Evolutionary conservation across 1,140 invertebrate species (phyloP).

Genomic region (Dinoponera quadriceps): DNA sequence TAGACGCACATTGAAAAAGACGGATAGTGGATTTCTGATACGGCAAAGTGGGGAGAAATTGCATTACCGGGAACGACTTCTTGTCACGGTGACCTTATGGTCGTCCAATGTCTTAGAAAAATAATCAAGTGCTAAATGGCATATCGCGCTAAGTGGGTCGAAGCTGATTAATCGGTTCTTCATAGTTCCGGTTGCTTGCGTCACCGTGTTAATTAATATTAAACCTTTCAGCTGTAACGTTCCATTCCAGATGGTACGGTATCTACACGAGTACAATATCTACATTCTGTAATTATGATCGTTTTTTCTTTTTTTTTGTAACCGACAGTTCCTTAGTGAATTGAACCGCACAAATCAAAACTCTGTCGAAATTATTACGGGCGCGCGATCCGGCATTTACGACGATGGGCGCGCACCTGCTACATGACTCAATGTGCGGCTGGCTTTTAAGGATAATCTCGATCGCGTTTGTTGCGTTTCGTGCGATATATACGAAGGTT

Average conservation of each 20-base stretch:
- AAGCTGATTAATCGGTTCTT: background rate
- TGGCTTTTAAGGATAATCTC: slow-evolving; percentile 24
- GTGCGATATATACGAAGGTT: slow-evolving; percentile 54
- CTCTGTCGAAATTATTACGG: too few species aligned
- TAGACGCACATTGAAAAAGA: slow-evolving; percentile 62
- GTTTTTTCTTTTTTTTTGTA: too few species aligned
- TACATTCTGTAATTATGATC: too few species aligned
- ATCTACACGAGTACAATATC: too few species aligned
- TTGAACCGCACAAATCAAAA: too few species aligned
- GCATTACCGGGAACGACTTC: background rate
- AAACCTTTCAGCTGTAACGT: background rate
- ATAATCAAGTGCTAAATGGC: background rate
- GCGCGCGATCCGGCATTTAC: too few species aligned
- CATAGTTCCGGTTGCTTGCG: background rate
- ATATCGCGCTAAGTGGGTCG: background rate
- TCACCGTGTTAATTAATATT: background rate
- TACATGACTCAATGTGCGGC: slow-evolving; percentile 13
- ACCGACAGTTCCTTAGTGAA: too few species aligned
- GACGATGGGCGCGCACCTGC: too few species aligned
- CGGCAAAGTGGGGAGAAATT: background rate
- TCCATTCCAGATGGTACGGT: slow-evolving; percentile 4
- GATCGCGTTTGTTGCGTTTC: slow-evolving; percentile 26
- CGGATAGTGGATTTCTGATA: background rate
- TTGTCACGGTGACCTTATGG: background rate
- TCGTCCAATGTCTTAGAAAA: background rate